phyloP scores from a whole-genome alignment of 2,113 vertebrate species.

The Passer montanus region DNA sequence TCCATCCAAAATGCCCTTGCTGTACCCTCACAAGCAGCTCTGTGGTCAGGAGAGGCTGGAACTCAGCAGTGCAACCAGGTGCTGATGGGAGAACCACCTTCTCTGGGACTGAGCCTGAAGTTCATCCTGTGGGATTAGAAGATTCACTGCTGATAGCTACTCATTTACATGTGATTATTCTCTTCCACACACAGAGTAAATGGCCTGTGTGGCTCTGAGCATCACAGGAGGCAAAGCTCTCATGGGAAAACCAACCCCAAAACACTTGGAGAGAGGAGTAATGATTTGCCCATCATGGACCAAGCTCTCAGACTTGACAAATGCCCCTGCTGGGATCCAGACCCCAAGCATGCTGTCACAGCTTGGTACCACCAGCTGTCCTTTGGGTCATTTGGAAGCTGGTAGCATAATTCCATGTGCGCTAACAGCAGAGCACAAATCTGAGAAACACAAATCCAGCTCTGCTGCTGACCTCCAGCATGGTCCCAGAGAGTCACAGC shows the following conservation, averaged over 20 bases:
- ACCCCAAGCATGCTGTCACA: not conserved
- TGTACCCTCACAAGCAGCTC: not conserved
- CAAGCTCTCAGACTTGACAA: not conserved
- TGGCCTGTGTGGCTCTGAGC: not conserved
- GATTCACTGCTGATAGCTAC: not conserved
- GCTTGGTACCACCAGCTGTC: not conserved
- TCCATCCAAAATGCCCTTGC: not conserved
- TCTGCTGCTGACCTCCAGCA: not conserved
- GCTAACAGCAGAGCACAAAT: not conserved
- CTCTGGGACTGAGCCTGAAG: not conserved
- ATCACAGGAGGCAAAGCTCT: not conserved
- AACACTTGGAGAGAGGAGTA: not conserved
- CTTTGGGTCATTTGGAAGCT: not conserved
- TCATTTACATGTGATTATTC: not conserved
- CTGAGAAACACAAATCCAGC: not conserved
- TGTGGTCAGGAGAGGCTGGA: accelerated
- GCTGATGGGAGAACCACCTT: not conserved
- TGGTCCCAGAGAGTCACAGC: accelerated
- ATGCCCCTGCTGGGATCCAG: not conserved
- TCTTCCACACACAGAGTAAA: not conserved
- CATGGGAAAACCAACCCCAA: not conserved
- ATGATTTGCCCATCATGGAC: not conserved
- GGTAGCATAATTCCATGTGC: accelerated
- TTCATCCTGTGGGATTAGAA: not conserved
- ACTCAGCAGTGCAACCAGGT: accelerated